Evolutionary conservation across 2,888 invertebrate species (phyloP), one percentile per base, ranked within the genome.

Genomic region (Rhaphigaster nebulosa): DNA sequence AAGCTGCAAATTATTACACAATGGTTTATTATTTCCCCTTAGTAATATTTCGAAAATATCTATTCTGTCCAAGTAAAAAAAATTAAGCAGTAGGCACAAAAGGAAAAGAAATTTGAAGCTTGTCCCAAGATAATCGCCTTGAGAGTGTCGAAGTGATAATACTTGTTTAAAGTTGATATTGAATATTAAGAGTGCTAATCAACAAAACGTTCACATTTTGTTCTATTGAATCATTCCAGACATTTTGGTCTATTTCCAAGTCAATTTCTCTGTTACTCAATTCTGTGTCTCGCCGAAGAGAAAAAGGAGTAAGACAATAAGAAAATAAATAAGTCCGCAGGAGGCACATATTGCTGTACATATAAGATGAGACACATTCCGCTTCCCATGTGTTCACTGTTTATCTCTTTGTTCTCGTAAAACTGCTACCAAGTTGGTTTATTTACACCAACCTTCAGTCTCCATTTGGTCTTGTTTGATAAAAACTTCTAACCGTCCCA

Each of bases 331-430:
- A 76, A 29, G 38, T 20, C 34, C 70, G 8, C 18, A 76, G 38
- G 34, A 23, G 70, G 70, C 23, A 76, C 10, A 76, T 76, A 76
- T 76, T 76, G 70, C 34, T 38, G 70, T 76, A 76, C 70, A 76
- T 76, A 76, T 38, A 38, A 76, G 70, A 38, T 38, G 70, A 76
- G 70, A 38, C 34, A 76, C 34, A 26, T 20, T 26, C 38, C 70
- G 20, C 70, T 23, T 6, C 20, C 70, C 70, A 76, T 76, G 70
- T 76, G 70, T 38, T 76, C 70, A 45, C 45, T 45, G 84, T 84
- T 84, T 84, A 50, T 50, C 84, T 84, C 84, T 84, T 84, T 84
- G 45, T 76, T 76, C 41, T 84, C 84, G 84, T 84, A 84, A 84
- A 84, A 84, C 84, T 84, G 84, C 84, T 84, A 84, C 45, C 45